Evolutionary conservation across 1,140 invertebrate genomes (phyloP).

Genomic region (Heterodera carotae): DNA sequence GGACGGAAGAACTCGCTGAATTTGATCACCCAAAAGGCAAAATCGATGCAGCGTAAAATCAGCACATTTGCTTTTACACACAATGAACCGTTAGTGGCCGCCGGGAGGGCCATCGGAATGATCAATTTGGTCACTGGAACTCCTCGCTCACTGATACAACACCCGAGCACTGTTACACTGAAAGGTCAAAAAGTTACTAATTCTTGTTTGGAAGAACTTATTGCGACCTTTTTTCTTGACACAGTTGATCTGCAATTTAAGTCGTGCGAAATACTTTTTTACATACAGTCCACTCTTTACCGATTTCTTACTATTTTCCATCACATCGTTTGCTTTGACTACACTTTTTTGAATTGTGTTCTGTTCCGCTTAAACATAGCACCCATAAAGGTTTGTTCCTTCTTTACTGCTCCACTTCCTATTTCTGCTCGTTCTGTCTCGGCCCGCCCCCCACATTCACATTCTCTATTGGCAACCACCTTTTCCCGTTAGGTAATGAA

Average conservation of each 20-base stretch:
- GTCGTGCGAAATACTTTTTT: no score
- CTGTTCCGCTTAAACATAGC: no score
- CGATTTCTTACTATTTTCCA: no score
- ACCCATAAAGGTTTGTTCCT: background rate
- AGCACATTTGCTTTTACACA: slow-evolving; percentile 18
- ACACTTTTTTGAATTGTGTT: no score
- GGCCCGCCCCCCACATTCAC: no score
- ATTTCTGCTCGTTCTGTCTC: background rate
- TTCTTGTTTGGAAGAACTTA: no score
- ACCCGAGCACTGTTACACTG: background rate
- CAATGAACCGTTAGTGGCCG: background rate
- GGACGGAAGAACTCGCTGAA: slow-evolving; percentile 21
- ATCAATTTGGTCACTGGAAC: slow-evolving; percentile 10
- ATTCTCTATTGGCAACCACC: background rate
- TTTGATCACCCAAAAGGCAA: slow-evolving; percentile 22
- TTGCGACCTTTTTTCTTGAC: no score
- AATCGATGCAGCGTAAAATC: slow-evolving; percentile 26
- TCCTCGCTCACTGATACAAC: background rate
- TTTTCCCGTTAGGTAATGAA: background rate
- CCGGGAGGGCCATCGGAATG: slow-evolving; percentile 8
- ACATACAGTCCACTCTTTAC: no score
- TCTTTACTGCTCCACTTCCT: background rate
- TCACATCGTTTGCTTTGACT: no score
- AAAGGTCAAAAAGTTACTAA: slow-evolving; percentile 10
- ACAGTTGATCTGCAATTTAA: no score